phyloP scores from a whole-genome alignment of 92 coral and sea anemone genomes.

The Zoanthus sociatus region DNA sequence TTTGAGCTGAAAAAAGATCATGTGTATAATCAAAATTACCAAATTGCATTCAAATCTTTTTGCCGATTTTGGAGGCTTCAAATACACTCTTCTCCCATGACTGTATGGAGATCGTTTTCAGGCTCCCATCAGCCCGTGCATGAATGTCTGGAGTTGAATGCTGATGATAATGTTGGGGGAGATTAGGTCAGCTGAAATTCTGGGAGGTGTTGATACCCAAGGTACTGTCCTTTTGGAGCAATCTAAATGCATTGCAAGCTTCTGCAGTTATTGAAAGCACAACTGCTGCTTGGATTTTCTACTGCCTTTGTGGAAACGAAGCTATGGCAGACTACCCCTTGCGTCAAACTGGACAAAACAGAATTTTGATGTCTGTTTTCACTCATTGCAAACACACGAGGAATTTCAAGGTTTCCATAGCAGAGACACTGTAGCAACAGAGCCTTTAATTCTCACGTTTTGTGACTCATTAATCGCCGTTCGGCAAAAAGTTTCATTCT shows the following conservation, averaged over 20 bases:
- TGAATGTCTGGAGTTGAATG: conserved; percentile 8
- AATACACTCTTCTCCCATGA: not conserved
- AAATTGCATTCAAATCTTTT: not conserved
- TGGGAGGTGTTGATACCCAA: conserved; percentile 4
- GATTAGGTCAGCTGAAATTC: conserved; percentile 1
- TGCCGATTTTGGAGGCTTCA: not conserved
- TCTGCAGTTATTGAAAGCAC: not conserved
- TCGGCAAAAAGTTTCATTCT: not conserved
- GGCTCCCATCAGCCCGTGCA: not conserved
- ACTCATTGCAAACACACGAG: not conserved
- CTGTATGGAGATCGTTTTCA: not conserved
- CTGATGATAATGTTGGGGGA: not conserved
- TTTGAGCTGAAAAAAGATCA: not conserved
- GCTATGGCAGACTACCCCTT: not conserved
- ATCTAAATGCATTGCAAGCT: not conserved
- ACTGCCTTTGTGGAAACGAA: conserved; percentile 1
- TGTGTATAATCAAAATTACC: not conserved
- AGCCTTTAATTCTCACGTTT: not conserved
- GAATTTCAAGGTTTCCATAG: not conserved
- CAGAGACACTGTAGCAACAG: not conserved
- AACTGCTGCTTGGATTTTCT: not conserved
- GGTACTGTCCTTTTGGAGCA: conserved; percentile 12
- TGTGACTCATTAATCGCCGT: too few relatives aligned
- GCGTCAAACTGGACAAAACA: not conserved
- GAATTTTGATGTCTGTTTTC: not conserved